phyloP scores from a whole-genome alignment of 1,140 invertebrate species.

The Eulimnadia texana region DNA sequence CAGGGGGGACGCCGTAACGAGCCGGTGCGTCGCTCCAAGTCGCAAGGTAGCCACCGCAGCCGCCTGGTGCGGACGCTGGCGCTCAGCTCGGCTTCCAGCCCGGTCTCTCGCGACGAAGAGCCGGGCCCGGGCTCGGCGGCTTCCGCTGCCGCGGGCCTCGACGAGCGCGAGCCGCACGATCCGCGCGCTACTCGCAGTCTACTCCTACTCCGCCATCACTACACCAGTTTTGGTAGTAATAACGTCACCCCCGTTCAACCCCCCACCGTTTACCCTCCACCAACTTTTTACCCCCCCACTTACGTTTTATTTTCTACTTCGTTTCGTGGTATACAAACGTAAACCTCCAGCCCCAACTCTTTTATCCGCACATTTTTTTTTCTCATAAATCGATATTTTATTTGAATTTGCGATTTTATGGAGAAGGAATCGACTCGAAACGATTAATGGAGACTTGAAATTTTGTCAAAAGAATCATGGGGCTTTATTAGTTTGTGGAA shows the following conservation, averaged over 20 bases:
- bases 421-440: no score
- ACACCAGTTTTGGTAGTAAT: conserved; percentile 83
- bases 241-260: conserved; percentile 28
- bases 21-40: conserved; percentile 51
- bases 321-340: not conserved
- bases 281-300: conserved; percentile 14
- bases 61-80: conserved; percentile 49
- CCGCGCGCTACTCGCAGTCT: conserved; percentile 20
- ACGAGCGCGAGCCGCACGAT: conserved; percentile 5
- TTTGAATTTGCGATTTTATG: no score
- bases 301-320: conserved; percentile 11
- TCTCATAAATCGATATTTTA: no score
- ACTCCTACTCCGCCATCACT: conserved; percentile 34
- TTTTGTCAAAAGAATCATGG: no score
- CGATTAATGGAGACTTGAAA: no score
- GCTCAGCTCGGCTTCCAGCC: conserved; percentile 58
- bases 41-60: conserved; percentile 50
- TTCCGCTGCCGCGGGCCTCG: conserved; percentile 18
- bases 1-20: not conserved
- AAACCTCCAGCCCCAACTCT: no score
- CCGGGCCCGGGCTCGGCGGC: conserved; percentile 31
- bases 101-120: conserved; percentile 47
- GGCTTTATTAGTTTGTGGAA: no score
- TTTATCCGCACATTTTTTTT: no score
- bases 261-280: conserved; percentile 17